Conservation (phyloP, 2,888 invertebrate species). For the Cephus nigrinus region DNA sequence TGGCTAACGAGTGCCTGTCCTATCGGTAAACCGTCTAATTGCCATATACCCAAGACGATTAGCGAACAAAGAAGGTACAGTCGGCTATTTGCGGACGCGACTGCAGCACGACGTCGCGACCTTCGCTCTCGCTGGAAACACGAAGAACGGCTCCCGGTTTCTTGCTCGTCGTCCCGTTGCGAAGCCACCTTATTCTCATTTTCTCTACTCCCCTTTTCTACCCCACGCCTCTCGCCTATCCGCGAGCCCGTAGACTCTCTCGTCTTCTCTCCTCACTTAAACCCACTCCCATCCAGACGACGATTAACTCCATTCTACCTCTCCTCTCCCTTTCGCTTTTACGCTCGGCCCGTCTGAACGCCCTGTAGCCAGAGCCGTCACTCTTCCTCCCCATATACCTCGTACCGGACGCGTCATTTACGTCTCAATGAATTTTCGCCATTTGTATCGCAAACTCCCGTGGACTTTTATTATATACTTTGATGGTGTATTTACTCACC, state of each 20-base stretch:
- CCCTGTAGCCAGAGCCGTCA: neutral
- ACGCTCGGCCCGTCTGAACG: neutral
- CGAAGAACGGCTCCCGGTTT: constrained; percentile 42
- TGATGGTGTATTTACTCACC: neutral
- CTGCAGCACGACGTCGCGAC: constrained; percentile 36
- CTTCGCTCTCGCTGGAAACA: constrained; percentile 38
- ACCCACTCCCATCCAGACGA: neutral
- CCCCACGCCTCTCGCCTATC: neutral
- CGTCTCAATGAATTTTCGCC: too few species aligned
- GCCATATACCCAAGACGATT: constrained; percentile 40
- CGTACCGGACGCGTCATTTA: neutral
- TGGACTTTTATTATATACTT: neutral
- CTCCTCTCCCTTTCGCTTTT: neutral
- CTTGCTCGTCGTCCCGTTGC: constrained; percentile 22
- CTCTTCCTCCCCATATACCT: neutral
- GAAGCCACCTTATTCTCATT: neutral
- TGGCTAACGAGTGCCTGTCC: neutral
- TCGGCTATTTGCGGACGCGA: constrained; percentile 47
- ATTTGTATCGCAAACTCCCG: neutral
- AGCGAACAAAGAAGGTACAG: constrained; percentile 47
- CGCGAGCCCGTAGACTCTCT: neutral
- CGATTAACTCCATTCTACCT: neutral
- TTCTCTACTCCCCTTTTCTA: neutral
- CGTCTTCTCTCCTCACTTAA: neutral
- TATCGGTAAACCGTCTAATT: constrained; percentile 30